A percentile compares a stretch with the other conserved stretches of the same genome.
These are phyloP conservation scores for Uria lomvia DNA, from an alignment of 2,113 vertebrate genomes.

Conservation along the genomic window DNA sequence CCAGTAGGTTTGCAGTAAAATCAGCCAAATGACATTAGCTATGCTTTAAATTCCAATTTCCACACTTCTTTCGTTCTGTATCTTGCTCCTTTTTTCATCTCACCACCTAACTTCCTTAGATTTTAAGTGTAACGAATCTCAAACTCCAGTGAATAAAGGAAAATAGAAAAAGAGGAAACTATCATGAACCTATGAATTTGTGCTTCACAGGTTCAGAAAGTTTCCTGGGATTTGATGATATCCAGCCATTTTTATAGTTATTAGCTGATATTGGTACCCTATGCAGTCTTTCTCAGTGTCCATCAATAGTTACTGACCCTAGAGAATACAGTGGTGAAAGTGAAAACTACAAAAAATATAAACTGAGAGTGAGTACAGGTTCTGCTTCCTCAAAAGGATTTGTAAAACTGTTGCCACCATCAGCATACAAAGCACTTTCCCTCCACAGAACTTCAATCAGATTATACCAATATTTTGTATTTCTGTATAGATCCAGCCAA, in stretches of 20 bases:
- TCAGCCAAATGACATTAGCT: constrained; percentile 62
- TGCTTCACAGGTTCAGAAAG: background rate
- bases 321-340: background rate
- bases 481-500: background rate
- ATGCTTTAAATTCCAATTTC: constrained; percentile 59
- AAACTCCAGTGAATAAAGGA: background rate
- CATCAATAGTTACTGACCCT: background rate
- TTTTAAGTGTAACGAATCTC: constrained; percentile 35
- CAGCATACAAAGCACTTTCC: background rate
- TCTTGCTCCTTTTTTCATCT: constrained; percentile 45
- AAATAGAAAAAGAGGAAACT: background rate
- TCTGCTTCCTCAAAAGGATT: background rate
- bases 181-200: background rate
- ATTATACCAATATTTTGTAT: background rate
- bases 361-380: background rate
- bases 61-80: constrained; percentile 40
- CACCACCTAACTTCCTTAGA: constrained; percentile 33
- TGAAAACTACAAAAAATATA: background rate
- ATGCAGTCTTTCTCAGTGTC: background rate
- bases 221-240: constrained; percentile 2
- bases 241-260: background rate
- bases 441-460: background rate
- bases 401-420: background rate
- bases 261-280: background rate
- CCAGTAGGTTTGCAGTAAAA: background rate